Evolutionary conservation across 53 echinoderm and acorn worm genomes (phyloP), one percentile per base, ranked within the genome.

Genomic region (Temnopleurus reevesii): DNA sequence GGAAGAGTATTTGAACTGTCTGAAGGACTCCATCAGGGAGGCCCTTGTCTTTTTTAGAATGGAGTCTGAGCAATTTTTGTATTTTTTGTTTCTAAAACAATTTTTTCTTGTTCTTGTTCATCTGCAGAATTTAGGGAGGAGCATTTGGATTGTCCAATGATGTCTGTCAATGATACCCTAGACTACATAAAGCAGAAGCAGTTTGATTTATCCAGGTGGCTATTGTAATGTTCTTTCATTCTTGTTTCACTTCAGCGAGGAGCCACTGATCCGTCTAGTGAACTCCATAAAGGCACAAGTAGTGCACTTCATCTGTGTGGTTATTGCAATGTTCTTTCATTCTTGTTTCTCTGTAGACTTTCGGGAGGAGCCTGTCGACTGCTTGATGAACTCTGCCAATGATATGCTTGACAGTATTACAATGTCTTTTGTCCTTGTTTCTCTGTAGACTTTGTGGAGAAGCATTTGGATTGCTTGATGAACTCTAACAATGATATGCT

Each of bases 161-260:
- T 81, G 2, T 76, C 91, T 43, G 92, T 95, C 41, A 77, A 87
- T 36, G 82, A 94, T 21, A 91, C 93, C 36, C 81, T 94, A 13
- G 92, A 94, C 38, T 95, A 93, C 92, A 95, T 95, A 89, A 94
- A 95, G 86, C 94, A n/a, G 86, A 91, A 21, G 94, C 93, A 0
- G 86, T 97, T 17, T 71, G 66, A 23, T 51, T 87, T 34, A 34
- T 87, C 51, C 88, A 87, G 71, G 8, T 53, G 17, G 71, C 66
- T 36, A 87, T 87, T 65, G 88, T n/a, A n/a, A n/a, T n/a, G n/a
- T n/a, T n/a, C n/a, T n/a, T n/a, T n/a, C n/a, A n/a, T n/a, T n/a
- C n/a, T n/a, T n/a, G n/a, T n/a, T n/a, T n/a, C n/a, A n/a, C n/a
- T n/a, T n/a, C n/a, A n/a, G n/a, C n/a, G n/a, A n/a, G n/a, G n/a